Evolutionary conservation across 2,113 vertebrate species (phyloP), one percentile per base, ranked within the genome.

Genomic region (Pontoporia blainvillei): DNA sequence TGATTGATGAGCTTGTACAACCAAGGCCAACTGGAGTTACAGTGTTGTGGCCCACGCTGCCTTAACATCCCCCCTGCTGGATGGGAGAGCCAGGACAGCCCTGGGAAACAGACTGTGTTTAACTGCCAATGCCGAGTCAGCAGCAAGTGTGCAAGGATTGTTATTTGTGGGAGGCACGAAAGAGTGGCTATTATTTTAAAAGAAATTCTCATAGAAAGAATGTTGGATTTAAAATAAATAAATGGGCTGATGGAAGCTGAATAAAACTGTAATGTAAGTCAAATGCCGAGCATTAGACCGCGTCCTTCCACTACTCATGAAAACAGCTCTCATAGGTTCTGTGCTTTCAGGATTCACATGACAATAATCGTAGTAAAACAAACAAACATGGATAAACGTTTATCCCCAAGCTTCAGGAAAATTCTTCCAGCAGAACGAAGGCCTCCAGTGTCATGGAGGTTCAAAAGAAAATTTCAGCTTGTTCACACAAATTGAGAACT

Each of bases 201-300:
- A 97, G 97, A 97, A 94, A 95, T 97, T 98, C 96, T 98, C 97
- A 97, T 87, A 94, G 95, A 96, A 96, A 95, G 96, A 97, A 96
- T 92, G 95, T 82, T 96, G 92, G 92, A 84, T 95, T 96, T 96
- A 86, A 97, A 95, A 91, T 96, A 97, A 97, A 90, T 96, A 97
- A 92, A 93, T 92, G 87, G 34, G 29, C 71, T 95, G 94, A 46
- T 75, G 14, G 87, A 97, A 95, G 66, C 87, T 23, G 75, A 86
- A 86, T 67, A 72, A 87, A 96, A 92, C 46, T 84, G 66, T 72
- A 85, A 72, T 13, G 5, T n/a, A 81, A 94, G 78, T 93, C 71
- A 84, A 93, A 72, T 12, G 13, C 64, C 14, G 54, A 92, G 89
- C 52, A 39, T 31, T 66, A 52, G 75, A 36, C 31, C 1, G 0